phyloP scores from a whole-genome alignment of 2,797 vertebrate species.

The Xenopus petersii region DNA sequence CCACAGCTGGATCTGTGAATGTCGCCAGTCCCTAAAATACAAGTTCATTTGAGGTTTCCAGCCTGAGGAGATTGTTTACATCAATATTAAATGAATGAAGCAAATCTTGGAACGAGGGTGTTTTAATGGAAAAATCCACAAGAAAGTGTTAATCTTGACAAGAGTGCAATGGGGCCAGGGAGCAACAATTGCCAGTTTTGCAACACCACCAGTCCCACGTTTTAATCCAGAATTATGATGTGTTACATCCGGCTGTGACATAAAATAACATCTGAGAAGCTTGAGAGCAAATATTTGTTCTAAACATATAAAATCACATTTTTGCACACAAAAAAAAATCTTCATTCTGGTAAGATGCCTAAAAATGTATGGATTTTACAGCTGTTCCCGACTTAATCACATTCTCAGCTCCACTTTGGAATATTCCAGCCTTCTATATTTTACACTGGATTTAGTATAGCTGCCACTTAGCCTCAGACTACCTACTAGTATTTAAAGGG shows the following conservation, averaged over 20 bases:
- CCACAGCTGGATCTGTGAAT: too few species aligned
- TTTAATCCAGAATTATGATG: constrained; percentile 41
- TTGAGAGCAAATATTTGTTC: constrained; percentile 31
- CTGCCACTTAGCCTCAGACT: neutral
- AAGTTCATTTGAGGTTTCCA: constrained; percentile 41
- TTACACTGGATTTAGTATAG: neutral
- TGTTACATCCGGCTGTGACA: constrained; percentile 47
- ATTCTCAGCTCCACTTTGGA: constrained; percentile 18
- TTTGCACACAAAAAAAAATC: too few species aligned
- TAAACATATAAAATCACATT: too few species aligned
- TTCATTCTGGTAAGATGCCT: neutral
- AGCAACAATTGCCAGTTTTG: constrained; percentile 24
- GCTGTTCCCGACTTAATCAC: constrained; percentile 32
- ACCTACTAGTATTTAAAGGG: too few species aligned
- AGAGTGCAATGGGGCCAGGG: constrained; percentile 31
- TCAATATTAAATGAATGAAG: constrained; percentile 42
- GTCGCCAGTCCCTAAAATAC: too few species aligned
- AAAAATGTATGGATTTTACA: constrained; percentile 42
- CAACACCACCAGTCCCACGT: neutral
- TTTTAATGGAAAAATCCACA: constrained; percentile 47
- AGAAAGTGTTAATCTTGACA: constrained; percentile 47
- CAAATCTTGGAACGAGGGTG: constrained; percentile 24
- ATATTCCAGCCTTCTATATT: neutral
- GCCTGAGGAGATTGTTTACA: constrained; percentile 30
- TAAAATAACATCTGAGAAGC: constrained; percentile 42